A percentile compares a stretch with the other conserved stretches of the same genome.
These are phyloP conservation scores for Nemotelus pantherinus DNA, from an alignment of 2,888 invertebrate genomes.

Conservation along the genomic window DNA sequence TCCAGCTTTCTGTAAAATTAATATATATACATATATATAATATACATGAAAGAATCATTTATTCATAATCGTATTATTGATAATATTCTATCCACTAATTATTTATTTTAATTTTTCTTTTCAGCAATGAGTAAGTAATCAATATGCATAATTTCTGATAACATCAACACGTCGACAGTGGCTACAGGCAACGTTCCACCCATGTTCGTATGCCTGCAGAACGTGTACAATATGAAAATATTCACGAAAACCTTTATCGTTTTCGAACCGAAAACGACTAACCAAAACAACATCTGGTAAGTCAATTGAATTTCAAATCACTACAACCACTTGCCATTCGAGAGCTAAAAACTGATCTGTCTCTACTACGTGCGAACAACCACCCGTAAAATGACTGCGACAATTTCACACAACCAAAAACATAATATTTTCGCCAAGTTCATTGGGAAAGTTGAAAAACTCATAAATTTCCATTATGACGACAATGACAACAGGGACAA, in stretches of 20 bases:
- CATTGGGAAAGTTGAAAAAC: conserved; percentile 23
- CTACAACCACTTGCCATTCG: neutral
- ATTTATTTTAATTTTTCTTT: conserved; percentile 7
- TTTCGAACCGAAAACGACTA: neutral
- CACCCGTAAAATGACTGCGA: neutral
- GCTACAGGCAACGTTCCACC: no score
- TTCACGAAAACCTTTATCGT: no score
- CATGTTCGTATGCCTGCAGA: no score
- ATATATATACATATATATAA: no score
- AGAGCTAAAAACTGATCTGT: neutral
- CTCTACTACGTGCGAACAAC: no score
- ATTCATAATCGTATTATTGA: no score
- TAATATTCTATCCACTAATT: no score
- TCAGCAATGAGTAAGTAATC: conserved; percentile 42
- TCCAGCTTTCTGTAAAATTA: no score
- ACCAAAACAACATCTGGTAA: conserved; percentile 28
- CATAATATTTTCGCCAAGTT: conserved; percentile 9
- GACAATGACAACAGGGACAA: neutral
- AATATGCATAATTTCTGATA: no score
- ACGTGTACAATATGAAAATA: no score
- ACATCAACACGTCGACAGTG: no score
- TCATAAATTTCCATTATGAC: conserved; percentile 33
- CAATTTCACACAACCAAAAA: neutral
- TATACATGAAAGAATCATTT: no score
- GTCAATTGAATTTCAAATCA: conserved; percentile 35